Evolutionary conservation across 2,113 vertebrate species (phyloP).

Genomic region (Epinephelus lanceolatus): DNA sequence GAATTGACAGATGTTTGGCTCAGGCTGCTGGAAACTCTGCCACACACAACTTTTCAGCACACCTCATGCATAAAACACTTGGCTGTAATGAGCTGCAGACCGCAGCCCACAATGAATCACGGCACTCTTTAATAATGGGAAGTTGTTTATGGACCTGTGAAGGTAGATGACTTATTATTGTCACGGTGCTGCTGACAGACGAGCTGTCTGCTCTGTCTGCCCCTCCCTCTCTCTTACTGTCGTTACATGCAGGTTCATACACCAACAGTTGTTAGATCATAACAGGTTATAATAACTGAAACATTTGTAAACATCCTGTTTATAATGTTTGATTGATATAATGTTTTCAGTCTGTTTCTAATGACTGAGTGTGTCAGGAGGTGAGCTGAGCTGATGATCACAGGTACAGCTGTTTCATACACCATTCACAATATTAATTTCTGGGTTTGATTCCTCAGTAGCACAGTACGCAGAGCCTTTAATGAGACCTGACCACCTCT

Average conservation of each 20-base stretch:
- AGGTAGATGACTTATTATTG: conserved; percentile 56
- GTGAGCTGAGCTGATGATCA: neutral
- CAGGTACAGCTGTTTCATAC: neutral
- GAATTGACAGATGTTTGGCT: conserved; percentile 76
- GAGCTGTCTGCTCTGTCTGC: conserved; percentile 28
- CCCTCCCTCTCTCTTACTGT: conserved; percentile 5
- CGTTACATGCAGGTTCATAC: conserved; percentile 6
- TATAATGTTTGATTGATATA: too few relatives aligned
- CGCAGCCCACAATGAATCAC: conserved; percentile 56
- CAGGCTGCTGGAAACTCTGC: conserved; percentile 39
- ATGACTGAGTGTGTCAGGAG: neutral
- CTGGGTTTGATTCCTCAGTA: neutral
- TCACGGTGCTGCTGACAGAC: conserved; percentile 46
- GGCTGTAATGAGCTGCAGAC: conserved; percentile 42
- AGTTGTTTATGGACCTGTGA: conserved; percentile 51
- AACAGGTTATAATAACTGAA: neutral
- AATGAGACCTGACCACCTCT: neutral
- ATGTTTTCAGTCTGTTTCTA: neutral
- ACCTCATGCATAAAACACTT: conserved; percentile 45
- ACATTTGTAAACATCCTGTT: conserved; percentile 16
- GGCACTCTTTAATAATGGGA: conserved; percentile 53
- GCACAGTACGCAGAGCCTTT: neutral
- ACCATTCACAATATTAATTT: neutral
- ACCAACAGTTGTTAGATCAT: neutral
- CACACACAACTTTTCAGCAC: conserved; percentile 47